phyloP scores from a whole-genome alignment of 2,888 invertebrate genomes.

The Elysia crispata region DNA sequence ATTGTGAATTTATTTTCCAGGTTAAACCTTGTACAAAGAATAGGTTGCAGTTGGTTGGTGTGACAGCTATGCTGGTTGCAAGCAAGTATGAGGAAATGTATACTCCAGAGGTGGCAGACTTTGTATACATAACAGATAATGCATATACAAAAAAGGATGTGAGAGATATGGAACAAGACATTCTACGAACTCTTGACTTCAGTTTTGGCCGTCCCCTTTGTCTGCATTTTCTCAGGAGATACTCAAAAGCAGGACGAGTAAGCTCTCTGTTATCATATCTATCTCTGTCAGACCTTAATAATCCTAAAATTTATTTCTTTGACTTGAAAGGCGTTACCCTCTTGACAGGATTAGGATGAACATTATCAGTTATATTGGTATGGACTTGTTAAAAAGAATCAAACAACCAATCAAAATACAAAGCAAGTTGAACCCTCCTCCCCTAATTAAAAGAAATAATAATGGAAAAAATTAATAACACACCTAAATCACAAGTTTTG shows the following conservation, averaged over 20 bases:
- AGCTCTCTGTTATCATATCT: conserved; percentile 55
- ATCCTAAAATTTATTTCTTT: not conserved
- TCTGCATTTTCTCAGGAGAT: conserved; percentile 90
- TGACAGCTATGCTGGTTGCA: conserved; percentile 92
- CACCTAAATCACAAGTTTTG: too few relatives aligned
- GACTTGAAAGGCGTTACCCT: too few relatives aligned
- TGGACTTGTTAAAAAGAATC: too few relatives aligned
- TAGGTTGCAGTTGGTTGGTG: conserved; percentile 91
- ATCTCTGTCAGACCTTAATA: not conserved
- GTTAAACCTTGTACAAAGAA: conserved; percentile 82
- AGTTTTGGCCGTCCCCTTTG: conserved; percentile 91
- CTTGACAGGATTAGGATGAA: not conserved
- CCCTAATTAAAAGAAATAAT: too few relatives aligned
- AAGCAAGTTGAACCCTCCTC: too few relatives aligned
- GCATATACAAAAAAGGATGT: conserved; percentile 89
- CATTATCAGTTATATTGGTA: too few relatives aligned
- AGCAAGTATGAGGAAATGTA: conserved; percentile 97
- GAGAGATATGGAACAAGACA: conserved; percentile 88
- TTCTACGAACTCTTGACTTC: conserved; percentile 87
- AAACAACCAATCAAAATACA: too few relatives aligned
- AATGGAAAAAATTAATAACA: too few relatives aligned
- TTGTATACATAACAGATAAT: conserved; percentile 93
- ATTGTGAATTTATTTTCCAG: conserved; percentile 59
- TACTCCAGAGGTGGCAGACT: conserved; percentile 90
- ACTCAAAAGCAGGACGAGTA: conserved; percentile 80